Evolutionary conservation across 2,888 invertebrate species (phyloP).

Genomic region (Deilephila porcellus): DNA sequence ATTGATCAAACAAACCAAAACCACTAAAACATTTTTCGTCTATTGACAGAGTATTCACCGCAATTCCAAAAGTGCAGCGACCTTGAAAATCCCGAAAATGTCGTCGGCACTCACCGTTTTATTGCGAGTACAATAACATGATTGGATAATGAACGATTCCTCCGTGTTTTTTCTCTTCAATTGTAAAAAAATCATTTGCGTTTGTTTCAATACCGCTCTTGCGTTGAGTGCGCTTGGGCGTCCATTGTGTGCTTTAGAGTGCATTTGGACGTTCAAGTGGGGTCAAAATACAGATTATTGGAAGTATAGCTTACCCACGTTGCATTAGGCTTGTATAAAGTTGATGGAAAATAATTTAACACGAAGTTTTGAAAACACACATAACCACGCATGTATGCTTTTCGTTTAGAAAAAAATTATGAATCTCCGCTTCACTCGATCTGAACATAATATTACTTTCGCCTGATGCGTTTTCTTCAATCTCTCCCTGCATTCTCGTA

Average conservation of each 20-base stretch:
- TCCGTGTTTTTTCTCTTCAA: not conserved
- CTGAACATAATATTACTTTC: too few species aligned
- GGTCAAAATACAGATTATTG: not conserved
- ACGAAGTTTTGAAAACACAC: too few species aligned
- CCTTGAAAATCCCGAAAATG: not conserved
- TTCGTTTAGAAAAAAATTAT: too few species aligned
- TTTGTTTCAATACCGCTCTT: not conserved
- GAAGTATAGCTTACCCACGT: not conserved
- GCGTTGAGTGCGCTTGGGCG: not conserved
- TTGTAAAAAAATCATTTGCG: constrained; percentile 11
- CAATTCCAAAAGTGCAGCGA: not conserved
- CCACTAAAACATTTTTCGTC: too few species aligned
- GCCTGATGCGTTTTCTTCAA: too few species aligned
- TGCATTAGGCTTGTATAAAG: too few species aligned
- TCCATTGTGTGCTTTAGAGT: not conserved
- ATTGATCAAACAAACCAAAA: not conserved
- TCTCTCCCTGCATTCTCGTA: too few species aligned
- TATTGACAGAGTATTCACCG: not conserved
- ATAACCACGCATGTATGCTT: too few species aligned
- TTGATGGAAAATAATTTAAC: too few species aligned
- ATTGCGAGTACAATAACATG: not conserved
- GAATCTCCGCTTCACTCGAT: too few species aligned
- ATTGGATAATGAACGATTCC: constrained; percentile 5
- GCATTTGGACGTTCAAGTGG: not conserved
- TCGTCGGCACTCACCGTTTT: not conserved